Evolutionary conservation across 1,140 invertebrate genomes (phyloP).

Genomic region (Aphelinus atriplicis): DNA sequence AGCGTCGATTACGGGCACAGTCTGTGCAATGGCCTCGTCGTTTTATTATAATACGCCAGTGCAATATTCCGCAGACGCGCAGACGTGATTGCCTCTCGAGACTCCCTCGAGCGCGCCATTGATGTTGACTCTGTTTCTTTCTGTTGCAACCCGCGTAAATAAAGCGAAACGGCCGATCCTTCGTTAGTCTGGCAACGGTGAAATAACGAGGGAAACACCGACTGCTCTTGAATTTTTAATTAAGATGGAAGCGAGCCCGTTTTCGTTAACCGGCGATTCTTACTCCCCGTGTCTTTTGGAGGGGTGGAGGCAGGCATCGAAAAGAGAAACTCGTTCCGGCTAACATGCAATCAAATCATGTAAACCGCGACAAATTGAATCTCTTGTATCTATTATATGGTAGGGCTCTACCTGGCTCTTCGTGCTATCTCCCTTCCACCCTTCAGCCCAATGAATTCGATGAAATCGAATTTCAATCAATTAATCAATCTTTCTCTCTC

Average conservation of each 20-base stretch:
- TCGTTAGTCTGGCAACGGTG: too few relatives aligned
- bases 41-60: slow-evolving; percentile 6
- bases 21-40: neutral
- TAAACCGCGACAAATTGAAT: too few relatives aligned
- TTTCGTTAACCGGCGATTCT: neutral
- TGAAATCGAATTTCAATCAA: too few relatives aligned
- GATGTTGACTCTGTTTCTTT: neutral
- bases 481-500: too few relatives aligned
- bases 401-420: too few relatives aligned
- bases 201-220: neutral
- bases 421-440: too few relatives aligned
- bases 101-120: slow-evolving; percentile 10
- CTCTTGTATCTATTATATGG: too few relatives aligned
- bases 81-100: slow-evolving; percentile 15
- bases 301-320: neutral
- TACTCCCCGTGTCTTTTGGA: neutral
- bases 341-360: too few relatives aligned
- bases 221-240: neutral
- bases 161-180: neutral
- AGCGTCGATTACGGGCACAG: neutral
- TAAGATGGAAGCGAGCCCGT: slow-evolving; percentile 1
- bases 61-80: neutral
- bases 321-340: too few relatives aligned
- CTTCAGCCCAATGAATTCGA: too few relatives aligned
- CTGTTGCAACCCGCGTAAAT: neutral